Evolutionary conservation across 2,888 invertebrate genomes (phyloP).

Genomic region (Agonopterix arenella): DNA sequence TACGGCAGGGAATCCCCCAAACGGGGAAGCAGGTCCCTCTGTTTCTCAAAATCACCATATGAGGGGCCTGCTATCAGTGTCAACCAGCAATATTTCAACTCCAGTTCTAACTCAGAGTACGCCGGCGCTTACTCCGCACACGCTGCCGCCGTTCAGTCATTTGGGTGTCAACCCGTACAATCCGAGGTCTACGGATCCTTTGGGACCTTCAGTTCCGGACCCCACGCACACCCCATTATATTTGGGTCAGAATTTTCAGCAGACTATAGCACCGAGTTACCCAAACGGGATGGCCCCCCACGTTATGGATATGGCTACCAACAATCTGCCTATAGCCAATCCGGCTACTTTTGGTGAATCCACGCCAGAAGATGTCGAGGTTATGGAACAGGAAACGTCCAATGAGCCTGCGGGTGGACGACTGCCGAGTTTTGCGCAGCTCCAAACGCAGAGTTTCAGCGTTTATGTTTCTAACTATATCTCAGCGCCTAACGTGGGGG

Average conservation of each 20-base stretch:
- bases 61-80: conserved; percentile 94
- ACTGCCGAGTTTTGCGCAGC: conserved; percentile 81
- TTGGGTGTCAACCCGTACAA: conserved; percentile 77
- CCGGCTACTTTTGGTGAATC: conserved; percentile 91
- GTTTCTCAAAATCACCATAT: conserved; percentile 88
- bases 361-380: conserved; percentile 62
- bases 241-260: conserved; percentile 78
- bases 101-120: conserved; percentile 75
- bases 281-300: conserved; percentile 92
- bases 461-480: conserved; percentile 77
- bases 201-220: conserved; percentile 76
- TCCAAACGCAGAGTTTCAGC: conserved; percentile 76
- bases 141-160: conserved; percentile 76
- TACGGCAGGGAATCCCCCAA: conserved; percentile 90
- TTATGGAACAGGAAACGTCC: conserved; percentile 67
- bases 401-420: conserved; percentile 61
- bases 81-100: conserved; percentile 82
- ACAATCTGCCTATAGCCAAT: conserved; percentile 81
- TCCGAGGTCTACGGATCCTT: conserved; percentile 77
- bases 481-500: conserved; percentile 86
- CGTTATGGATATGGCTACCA: conserved; percentile 87
- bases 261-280: conserved; percentile 82
- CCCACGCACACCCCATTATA: conserved; percentile 78
- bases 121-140: conserved; percentile 73
- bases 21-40: conserved; percentile 97